Conservation (phyloP, 2,113 vertebrate species). For the Tachysurus fulvidraco region DNA sequence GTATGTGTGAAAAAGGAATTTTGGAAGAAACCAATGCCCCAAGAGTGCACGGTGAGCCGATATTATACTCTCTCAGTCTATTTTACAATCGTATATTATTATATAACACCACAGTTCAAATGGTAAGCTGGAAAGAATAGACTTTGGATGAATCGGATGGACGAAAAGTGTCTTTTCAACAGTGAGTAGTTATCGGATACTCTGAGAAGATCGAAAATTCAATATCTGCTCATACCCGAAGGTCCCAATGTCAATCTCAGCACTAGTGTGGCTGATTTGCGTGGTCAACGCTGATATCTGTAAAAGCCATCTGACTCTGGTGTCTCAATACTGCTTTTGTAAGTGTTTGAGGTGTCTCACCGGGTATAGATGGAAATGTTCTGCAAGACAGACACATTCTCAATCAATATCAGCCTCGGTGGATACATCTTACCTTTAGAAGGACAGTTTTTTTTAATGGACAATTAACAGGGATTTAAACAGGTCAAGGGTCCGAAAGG, state of each 20-base stretch:
- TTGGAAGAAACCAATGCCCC: not conserved
- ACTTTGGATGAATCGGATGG: no score
- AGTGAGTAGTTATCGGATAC: conserved; percentile 27
- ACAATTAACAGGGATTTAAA: not conserved
- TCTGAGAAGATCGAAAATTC: conserved; percentile 28
- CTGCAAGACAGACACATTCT: not conserved
- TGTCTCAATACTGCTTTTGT: conserved; percentile 24
- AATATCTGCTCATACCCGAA: conserved; percentile 19
- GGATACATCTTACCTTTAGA: not conserved
- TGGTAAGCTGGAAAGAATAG: not conserved
- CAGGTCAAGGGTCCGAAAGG: not conserved
- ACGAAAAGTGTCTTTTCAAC: conserved; percentile 39
- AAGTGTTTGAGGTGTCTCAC: conserved; percentile 13
- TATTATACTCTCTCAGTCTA: not conserved
- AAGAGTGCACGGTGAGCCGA: not conserved
- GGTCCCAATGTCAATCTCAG: conserved; percentile 29
- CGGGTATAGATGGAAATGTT: not conserved
- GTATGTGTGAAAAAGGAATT: not conserved
- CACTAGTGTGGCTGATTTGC: conserved; percentile 42
- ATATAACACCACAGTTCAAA: not conserved
- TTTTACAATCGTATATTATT: not conserved
- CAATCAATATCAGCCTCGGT: conserved; percentile 14
- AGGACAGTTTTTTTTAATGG: not conserved
- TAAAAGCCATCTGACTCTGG: conserved; percentile 41
- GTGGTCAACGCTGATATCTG: conserved; percentile 37